Base-by-base conservation (phyloP, 92 coral and sea anemone species). In the Phymanthus crucifer region DNA sequence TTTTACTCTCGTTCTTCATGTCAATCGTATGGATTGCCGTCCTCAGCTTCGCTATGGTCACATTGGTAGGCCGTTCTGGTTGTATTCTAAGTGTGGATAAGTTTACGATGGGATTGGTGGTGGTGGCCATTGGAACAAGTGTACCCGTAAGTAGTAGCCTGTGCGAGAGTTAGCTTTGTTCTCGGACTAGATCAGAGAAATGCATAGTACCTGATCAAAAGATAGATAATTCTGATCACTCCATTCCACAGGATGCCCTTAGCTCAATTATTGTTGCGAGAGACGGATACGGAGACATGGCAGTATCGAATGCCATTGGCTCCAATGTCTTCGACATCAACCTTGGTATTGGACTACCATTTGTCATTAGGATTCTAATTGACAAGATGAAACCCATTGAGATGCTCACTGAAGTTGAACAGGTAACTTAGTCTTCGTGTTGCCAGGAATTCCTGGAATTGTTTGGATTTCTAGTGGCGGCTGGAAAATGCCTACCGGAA, bases 251-350 rank as follows among this genome's bases (percentile, higher is more conserved):
- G 99, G 99, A 96, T 74, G 97, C 97, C 26, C 84, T 96, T 40
- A 96, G 99, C 78, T 96, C 99, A 18, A 87, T 96, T 57, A 76
- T 96, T 69, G 99, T 96, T 31, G 99, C 99, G n/a, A 87, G 99
- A 27, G 99, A 96, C 81, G 99, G 99, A 43, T 96, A 82, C 79
- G 99, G 99, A 34, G 99, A 96, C 52, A 96, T 96, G 99, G 99
- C 99, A 38, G 99, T 96, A 23, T 96, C 99, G 31, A 96, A 96
- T 77, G 99, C 99, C 70, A 96, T 96, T 79, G 99, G 99, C 45
- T 96, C 99, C 46, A 96, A 96, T 58, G 99, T 96, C 56, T 96
- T 96, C 83, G 99, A 96, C 81, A 96, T 96, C 84, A 92, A 96
- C 87, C 92, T 96, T 75, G 99, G 99, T 36, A 74, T 96, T 71